Percentiles rank a stretch among this genome's conserved stretches.
Conservation (phyloP, 2,113 vertebrate genomes). For the Pantherophis guttatus region DNA sequence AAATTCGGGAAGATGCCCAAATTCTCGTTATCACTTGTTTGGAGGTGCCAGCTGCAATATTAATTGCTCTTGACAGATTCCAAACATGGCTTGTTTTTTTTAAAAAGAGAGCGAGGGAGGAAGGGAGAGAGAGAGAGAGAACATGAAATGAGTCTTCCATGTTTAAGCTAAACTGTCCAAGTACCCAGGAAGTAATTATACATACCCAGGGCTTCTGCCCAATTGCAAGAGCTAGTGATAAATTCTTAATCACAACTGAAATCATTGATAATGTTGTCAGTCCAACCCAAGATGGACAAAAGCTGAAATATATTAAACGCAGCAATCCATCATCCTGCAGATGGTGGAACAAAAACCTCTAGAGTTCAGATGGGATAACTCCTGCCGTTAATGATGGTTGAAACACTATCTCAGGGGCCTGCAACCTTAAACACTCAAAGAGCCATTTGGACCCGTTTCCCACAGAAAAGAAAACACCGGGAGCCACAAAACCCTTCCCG, state of each 20-base stretch:
- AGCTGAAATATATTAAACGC: constrained; percentile 85
- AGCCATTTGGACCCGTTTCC: no score
- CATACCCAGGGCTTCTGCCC: constrained; percentile 67
- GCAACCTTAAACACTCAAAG: no score
- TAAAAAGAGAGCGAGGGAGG: background rate
- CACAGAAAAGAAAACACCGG: no score
- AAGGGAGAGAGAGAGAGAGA: background rate
- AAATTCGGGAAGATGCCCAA: background rate
- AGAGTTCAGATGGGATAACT: constrained; percentile 76
- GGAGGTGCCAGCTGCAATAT: background rate
- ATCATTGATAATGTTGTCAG: constrained; percentile 78
- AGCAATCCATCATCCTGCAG: constrained; percentile 83
- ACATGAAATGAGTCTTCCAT: constrained; percentile 13
- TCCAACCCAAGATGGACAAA: constrained; percentile 82
- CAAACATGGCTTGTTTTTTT: constrained; percentile 12
- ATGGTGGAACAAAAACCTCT: constrained; percentile 80
- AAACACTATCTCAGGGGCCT: constrained; percentile 51
- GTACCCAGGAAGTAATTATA: constrained; percentile 29
- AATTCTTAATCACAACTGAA: constrained; percentile 73
- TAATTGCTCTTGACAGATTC: constrained; percentile 20
- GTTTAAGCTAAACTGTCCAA: constrained; percentile 22
- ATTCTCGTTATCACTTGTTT: background rate
- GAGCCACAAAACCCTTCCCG: no score
- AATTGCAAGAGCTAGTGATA: constrained; percentile 65
- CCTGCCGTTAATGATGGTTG: constrained; percentile 78